A percentile compares a stretch with the other conserved stretches of the same genome.
Conservation (phyloP, 1,140 invertebrate species). For the Teleopsis dalmanni region DNA sequence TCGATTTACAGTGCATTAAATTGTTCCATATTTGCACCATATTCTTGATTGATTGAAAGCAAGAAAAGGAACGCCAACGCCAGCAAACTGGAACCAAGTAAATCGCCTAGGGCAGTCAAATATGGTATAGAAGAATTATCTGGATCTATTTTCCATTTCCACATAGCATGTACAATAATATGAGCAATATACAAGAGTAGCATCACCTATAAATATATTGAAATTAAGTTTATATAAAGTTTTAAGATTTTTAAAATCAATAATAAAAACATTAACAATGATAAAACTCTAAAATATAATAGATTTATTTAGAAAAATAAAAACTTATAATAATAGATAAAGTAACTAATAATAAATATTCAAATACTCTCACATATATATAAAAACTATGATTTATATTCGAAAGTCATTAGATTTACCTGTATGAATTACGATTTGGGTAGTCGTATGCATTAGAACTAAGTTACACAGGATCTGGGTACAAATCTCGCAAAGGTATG, state of each 20-base stretch:
- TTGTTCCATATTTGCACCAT: conserved; percentile 42
- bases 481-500: too few relatives aligned
- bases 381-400: too few relatives aligned
- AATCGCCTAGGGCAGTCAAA: conserved; percentile 87
- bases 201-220: conserved; percentile 56
- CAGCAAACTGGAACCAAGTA: conserved; percentile 81
- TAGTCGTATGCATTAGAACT: too few relatives aligned
- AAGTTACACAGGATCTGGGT: too few relatives aligned
- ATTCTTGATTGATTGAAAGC: conserved; percentile 54
- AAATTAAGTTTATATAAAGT: background rate
- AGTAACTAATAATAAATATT: too few relatives aligned
- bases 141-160: conserved; percentile 84
- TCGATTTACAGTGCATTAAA: too few relatives aligned
- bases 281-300: too few relatives aligned
- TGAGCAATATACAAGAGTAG: conserved; percentile 75
- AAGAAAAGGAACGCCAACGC: conserved; percentile 78
- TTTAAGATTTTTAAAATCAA: background rate
- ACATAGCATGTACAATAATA: conserved; percentile 84
- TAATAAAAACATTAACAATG: background rate
- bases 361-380: too few relatives aligned
- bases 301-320: too few relatives aligned
- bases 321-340: too few relatives aligned
- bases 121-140: conserved; percentile 97
- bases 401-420: too few relatives aligned
- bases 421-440: too few relatives aligned